Percentiles rank a stretch among this genome's conserved stretches.
Conservation (phyloP, 2,113 vertebrate species). For the Bolborhynchus lineola region DNA sequence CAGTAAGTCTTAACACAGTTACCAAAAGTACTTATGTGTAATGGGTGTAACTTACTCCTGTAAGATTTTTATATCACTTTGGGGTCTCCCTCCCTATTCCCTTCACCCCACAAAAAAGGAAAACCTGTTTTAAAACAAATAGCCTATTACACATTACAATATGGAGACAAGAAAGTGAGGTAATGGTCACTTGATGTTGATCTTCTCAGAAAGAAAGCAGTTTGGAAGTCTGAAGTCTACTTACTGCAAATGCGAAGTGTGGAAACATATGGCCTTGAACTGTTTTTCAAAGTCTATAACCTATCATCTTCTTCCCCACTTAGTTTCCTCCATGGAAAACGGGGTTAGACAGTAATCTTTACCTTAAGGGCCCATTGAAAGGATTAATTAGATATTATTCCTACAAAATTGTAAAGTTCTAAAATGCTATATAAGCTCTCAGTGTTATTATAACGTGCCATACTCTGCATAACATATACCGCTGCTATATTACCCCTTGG, state of each 20-base stretch:
- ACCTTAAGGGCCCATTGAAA: background rate
- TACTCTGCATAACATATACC: constrained; percentile 15
- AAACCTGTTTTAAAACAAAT: background rate
- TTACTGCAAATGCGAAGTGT: background rate
- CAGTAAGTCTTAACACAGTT: background rate
- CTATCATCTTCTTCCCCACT: background rate
- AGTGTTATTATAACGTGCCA: constrained; percentile 17
- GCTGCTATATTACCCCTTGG: constrained; percentile 6
- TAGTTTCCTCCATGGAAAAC: background rate
- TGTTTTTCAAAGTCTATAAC: background rate
- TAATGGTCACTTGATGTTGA: background rate
- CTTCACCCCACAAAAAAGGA: rapidly evolving
- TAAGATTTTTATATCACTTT: background rate
- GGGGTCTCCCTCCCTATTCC: background rate
- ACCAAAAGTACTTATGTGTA: background rate
- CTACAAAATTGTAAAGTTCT: constrained; percentile 8
- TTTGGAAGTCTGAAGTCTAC: background rate
- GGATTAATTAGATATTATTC: constrained; percentile 37
- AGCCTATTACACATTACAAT: background rate
- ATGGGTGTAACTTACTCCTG: background rate
- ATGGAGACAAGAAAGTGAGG: background rate
- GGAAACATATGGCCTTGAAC: background rate
- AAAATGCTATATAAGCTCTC: constrained; percentile 40
- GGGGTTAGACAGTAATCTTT: constrained; percentile 26
- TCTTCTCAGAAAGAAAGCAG: background rate